A percentile compares a stretch with the other conserved stretches of the same genome.
phyloP scores from a whole-genome alignment of 1,140 invertebrate genomes.

The Homalodisca vitripennis region DNA sequence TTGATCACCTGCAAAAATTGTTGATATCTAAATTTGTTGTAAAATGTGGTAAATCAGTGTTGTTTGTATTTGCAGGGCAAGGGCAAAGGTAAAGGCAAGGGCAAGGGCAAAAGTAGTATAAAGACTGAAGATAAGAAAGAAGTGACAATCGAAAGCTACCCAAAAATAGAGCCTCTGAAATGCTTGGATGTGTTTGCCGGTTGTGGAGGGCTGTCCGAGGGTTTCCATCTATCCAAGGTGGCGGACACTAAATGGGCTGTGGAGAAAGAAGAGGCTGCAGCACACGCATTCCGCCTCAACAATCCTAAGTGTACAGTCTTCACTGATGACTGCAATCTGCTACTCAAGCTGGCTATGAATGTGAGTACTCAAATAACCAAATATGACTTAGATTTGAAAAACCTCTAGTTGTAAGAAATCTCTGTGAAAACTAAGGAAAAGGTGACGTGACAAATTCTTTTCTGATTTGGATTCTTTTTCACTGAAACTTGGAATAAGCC shows the following conservation, averaged over 20 bases:
- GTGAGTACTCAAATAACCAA: too few species aligned
- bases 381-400: too few species aligned
- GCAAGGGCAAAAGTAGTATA: slow-evolving; percentile 57
- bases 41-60: neutral
- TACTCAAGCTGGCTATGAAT: slow-evolving; percentile 65
- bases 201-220: slow-evolving; percentile 77
- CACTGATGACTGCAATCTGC: slow-evolving; percentile 75
- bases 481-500: too few species aligned
- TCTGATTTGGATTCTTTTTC: too few species aligned
- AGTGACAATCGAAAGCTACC: slow-evolving; percentile 45
- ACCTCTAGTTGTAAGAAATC: too few species aligned
- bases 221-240: slow-evolving; percentile 69
- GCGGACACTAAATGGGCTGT: slow-evolving; percentile 77
- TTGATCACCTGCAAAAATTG: too few species aligned
- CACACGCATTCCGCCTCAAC: slow-evolving; percentile 77
- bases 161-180: slow-evolving; percentile 54
- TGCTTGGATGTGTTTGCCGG: slow-evolving; percentile 88
- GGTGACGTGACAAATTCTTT: too few species aligned
- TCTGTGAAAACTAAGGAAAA: too few species aligned
- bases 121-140: slow-evolving; percentile 37
- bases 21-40: too few species aligned
- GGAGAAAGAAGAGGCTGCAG: slow-evolving; percentile 75
- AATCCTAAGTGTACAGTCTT: slow-evolving; percentile 74
- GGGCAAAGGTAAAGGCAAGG: slow-evolving; percentile 66
- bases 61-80: slow-evolving; percentile 38